Evolutionary conservation across 2,113 vertebrate genomes (phyloP), one percentile per base, ranked within the genome.

Genomic region (Hippocampus mohnikei): DNA sequence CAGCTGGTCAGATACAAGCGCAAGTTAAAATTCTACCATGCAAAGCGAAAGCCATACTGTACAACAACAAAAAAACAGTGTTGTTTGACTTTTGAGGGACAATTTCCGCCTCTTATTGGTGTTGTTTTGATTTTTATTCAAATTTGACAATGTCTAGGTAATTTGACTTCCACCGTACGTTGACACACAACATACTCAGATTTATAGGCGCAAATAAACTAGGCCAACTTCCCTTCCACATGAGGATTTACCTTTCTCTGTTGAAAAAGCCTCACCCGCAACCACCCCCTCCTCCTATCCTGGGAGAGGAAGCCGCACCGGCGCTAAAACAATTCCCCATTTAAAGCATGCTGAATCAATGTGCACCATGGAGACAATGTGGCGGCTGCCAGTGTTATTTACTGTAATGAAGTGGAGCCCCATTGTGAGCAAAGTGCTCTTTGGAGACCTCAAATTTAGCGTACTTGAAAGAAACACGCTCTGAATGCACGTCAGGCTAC

Each of bases 401-500:
- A 90, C 79, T 83, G 83, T 90, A 88, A 90, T 90, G 88, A 89
- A 88, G 80, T 72, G 63, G 78, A 67, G 29, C 61, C 78, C 81
- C 73, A 80, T 88, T 91, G 84, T 90, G 81, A 83, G 84, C 41
- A 40, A 52, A 76, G 70, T 13, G 40, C 83, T 87, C 87, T 88
- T 82, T 41, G 64, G 82, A 81, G 85, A 85, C 86, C 64, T 81
- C 75, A 87, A 77, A 86, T 81, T 87, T 86, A 91, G 81, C 76
- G 40, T 0, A 29, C 13, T 71, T 87, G 79, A 89, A 87, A 81
- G 75, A 69, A 83, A 80, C 77, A 52, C 72, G 74, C 72, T 53
- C 73, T 92, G 86, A 91, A 91, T 91, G 79, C 82, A 90, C 85
- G 87, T 88, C 91, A 89, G 79, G 65, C 62, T 64, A 78, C 79